These are phyloP conservation scores for Naja naja DNA, from an alignment of 2,113 vertebrate genomes.

Conservation along the genomic window DNA sequence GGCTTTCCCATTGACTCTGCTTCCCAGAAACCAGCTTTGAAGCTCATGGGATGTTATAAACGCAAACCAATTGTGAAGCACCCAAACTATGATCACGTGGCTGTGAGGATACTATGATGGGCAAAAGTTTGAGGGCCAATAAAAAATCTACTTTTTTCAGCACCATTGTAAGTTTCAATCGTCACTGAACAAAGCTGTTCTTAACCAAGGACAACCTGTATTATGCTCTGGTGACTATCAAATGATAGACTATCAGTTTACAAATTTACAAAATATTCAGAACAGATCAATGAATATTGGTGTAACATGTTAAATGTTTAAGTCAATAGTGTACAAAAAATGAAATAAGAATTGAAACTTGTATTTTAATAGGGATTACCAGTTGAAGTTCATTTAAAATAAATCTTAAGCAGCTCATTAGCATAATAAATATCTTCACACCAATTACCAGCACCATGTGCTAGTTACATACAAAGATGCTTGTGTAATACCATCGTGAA, in stretches of 20 bases:
- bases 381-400: neutral
- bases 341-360: neutral
- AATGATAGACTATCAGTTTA: neutral
- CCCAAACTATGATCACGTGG: neutral
- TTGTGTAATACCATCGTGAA: neutral
- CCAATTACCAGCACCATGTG: neutral
- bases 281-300: neutral
- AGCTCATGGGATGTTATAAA: neutral
- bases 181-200: neutral
- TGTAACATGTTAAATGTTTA: neutral
- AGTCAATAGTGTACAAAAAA: neutral
- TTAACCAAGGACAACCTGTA: neutral
- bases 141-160: neutral
- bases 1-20: neutral
- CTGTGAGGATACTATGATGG: neutral
- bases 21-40: neutral
- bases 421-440: neutral
- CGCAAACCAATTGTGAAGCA: neutral
- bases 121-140: neutral
- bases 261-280: neutral
- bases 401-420: neutral
- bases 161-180: neutral
- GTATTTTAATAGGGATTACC: neutral
- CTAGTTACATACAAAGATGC: neutral
- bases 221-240: neutral